A percentile compares a stretch with the other conserved stretches of the same genome.
These are phyloP conservation scores for Catalaphyllia jardinei DNA, from an alignment of 64 coral and sea anemone species.

Conservation along the genomic window DNA sequence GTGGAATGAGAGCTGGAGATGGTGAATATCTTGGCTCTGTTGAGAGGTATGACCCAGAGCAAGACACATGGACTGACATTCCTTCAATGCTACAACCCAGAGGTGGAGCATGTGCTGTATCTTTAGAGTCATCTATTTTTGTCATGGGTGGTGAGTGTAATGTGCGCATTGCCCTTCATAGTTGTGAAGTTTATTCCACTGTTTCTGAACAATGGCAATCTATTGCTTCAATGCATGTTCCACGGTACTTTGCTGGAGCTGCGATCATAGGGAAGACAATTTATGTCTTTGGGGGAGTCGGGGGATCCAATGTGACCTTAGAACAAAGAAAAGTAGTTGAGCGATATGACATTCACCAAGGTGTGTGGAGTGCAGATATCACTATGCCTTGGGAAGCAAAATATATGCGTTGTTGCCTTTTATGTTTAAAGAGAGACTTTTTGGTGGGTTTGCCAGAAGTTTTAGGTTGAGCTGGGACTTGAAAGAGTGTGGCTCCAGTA, in stretches of 20 bases:
- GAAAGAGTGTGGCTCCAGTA: no score
- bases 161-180: slow-evolving; percentile 30
- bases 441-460: slow-evolving; percentile 2
- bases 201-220: slow-evolving; percentile 47
- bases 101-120: slow-evolving; percentile 32
- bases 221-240: slow-evolving; percentile 52
- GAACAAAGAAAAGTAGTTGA: slow-evolving; percentile 1
- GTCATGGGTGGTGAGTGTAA: slow-evolving; percentile 41
- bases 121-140: slow-evolving; percentile 42
- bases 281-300: slow-evolving; percentile 57
- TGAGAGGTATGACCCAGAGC: slow-evolving; percentile 56
- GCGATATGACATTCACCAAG: background rate
- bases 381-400: slow-evolving; percentile 24
- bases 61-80: slow-evolving; percentile 24
- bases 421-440: background rate
- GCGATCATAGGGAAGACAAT: slow-evolving; percentile 18
- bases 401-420: slow-evolving; percentile 11
- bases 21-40: slow-evolving; percentile 55
- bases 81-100: slow-evolving; percentile 27
- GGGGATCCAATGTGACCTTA: slow-evolving; percentile 11
- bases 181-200: slow-evolving; percentile 41
- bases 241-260: slow-evolving; percentile 21
- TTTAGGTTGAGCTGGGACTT: background rate
- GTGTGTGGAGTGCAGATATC: background rate
- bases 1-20: slow-evolving; percentile 40